phyloP scores from a whole-genome alignment of 2,797 vertebrate genomes.

The Gymnopithys bicolor region DNA sequence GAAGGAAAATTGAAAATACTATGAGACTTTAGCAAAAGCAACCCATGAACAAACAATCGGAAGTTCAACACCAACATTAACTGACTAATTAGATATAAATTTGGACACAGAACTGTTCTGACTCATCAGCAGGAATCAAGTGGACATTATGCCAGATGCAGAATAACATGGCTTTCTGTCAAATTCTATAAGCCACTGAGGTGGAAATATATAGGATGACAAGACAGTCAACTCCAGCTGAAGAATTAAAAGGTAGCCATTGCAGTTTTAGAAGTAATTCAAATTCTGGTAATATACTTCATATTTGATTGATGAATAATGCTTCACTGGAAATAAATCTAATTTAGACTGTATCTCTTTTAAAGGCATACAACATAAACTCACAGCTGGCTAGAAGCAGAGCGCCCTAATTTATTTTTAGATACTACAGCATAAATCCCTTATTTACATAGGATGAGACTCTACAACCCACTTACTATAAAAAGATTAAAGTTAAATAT shows the following conservation, averaged over 20 bases:
- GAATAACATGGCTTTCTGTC: background rate
- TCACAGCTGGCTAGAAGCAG: background rate
- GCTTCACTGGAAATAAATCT: background rate
- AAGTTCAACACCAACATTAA: background rate
- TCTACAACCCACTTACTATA: background rate
- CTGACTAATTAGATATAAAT: background rate
- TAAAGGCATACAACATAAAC: background rate
- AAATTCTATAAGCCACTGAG: background rate
- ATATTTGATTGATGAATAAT: background rate
- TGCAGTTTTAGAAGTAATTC: background rate
- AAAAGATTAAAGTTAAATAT: background rate
- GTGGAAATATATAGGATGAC: background rate
- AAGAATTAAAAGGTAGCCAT: background rate
- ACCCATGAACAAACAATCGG: background rate
- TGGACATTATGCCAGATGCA: background rate
- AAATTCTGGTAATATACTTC: background rate
- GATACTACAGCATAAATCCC: background rate
- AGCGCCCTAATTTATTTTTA: background rate
- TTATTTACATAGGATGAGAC: background rate
- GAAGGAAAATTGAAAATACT: background rate
- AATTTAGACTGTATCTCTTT: background rate
- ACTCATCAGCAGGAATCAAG: background rate
- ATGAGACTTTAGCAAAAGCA: background rate
- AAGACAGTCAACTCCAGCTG: background rate
- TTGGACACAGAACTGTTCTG: background rate